Conservation (phyloP, 2,888 invertebrate species). For the Sarcophaga rosellei region DNA sequence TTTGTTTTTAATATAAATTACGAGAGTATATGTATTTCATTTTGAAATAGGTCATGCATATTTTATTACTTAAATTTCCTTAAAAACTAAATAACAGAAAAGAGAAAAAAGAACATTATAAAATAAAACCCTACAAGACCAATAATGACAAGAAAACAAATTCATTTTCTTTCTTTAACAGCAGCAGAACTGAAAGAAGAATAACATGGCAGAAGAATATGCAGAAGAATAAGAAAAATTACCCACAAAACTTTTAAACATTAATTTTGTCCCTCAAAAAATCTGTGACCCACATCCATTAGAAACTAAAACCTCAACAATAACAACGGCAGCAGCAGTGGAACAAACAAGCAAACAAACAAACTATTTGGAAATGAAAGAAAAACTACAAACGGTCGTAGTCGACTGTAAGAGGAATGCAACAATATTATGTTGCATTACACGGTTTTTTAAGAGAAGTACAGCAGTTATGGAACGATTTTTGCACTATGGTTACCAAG, state of each 20-base stretch:
- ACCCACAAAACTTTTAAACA: conserved; percentile 51
- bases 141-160: conserved; percentile 19
- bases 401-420: too few relatives aligned
- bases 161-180: conserved; percentile 17
- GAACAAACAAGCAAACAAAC: background rate
- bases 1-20: background rate
- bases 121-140: conserved; percentile 5
- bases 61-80: conserved; percentile 51
- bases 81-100: conserved; percentile 3
- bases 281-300: conserved; percentile 61
- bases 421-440: too few relatives aligned
- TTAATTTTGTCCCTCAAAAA: conserved; percentile 56
- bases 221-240: conserved; percentile 8
- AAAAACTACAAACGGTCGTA: too few relatives aligned
- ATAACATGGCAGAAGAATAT: background rate
- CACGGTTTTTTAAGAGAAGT: too few relatives aligned
- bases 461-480: too few relatives aligned
- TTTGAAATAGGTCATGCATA: conserved; percentile 52
- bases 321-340: background rate
- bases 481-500: too few relatives aligned
- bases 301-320: conserved; percentile 43
- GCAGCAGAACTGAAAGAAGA: background rate
- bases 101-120: conserved; percentile 11
- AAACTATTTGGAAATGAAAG: background rate
- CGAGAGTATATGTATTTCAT: background rate